These are phyloP conservation scores for Mohoua ochrocephala DNA, from an alignment of 2,113 vertebrate genomes.

Conservation along the genomic window DNA sequence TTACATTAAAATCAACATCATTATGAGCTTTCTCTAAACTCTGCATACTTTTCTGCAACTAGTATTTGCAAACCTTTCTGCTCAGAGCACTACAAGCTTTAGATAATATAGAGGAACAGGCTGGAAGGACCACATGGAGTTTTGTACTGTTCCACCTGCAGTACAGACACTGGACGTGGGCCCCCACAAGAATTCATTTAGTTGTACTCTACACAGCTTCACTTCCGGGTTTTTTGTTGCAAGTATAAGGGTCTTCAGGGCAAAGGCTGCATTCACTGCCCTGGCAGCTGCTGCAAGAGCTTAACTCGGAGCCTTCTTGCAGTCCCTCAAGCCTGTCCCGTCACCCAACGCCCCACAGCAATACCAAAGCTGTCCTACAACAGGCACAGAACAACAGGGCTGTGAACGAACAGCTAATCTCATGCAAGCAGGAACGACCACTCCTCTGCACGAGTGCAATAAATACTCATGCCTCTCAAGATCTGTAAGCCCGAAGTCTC, in stretches of 20 bases:
- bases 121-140: neutral
- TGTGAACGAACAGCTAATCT: too few species aligned
- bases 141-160: neutral
- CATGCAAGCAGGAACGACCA: too few species aligned
- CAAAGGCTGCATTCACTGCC: neutral
- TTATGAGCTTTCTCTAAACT: neutral
- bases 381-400: neutral
- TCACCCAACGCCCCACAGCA: neutral
- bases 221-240: too few species aligned
- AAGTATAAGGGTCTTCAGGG: neutral
- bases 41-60: neutral
- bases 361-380: neutral
- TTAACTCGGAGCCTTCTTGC: neutral
- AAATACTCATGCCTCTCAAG: neutral
- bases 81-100: neutral
- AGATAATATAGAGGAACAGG: neutral
- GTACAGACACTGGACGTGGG: neutral
- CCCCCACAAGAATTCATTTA: neutral
- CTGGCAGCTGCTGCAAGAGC: neutral
- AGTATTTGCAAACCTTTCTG: neutral
- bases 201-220: neutral
- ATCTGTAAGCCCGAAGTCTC: fast-evolving
- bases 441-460: neutral
- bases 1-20: neutral
- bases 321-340: neutral